Conservation (phyloP, 2,888 invertebrate species). For the Aelia acuminata region DNA sequence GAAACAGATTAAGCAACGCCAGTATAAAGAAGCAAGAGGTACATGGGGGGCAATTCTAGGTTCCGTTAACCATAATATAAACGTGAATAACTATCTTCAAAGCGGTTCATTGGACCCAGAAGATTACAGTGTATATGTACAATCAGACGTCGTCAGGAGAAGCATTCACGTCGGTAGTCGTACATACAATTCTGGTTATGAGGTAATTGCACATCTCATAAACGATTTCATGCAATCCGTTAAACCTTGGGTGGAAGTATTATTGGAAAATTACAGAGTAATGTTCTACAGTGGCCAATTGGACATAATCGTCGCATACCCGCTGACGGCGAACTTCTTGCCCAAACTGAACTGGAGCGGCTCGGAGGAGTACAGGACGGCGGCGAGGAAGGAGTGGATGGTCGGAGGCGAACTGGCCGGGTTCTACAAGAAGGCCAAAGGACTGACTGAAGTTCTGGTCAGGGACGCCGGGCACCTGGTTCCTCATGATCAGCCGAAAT, state of each 20-base stretch:
- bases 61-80: constrained; percentile 66
- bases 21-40: constrained; percentile 76
- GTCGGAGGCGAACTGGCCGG: constrained; percentile 78
- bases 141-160: constrained; percentile 62
- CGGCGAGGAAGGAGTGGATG: constrained; percentile 79
- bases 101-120: constrained; percentile 73
- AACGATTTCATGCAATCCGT: constrained; percentile 87
- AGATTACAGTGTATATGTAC: constrained; percentile 64
- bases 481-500: constrained; percentile 83
- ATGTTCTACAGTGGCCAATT: constrained; percentile 92
- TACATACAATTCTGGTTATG: constrained; percentile 53
- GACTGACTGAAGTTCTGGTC: constrained; percentile 81
- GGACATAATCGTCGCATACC: constrained; percentile 92
- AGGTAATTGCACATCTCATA: constrained; percentile 79
- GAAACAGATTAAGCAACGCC: constrained; percentile 75
- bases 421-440: constrained; percentile 80
- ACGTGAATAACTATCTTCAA: constrained; percentile 80
- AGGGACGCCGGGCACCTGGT: constrained; percentile 88
- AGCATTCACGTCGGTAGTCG: constrained; percentile 90
- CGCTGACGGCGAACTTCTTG: constrained; percentile 83
- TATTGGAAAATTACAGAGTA: constrained; percentile 79
- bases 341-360: constrained; percentile 79
- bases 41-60: constrained; percentile 75
- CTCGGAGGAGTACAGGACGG: constrained; percentile 77
- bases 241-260: constrained; percentile 79